Base-by-base conservation (phyloP, 2,797 vertebrate genomes). In the Anniella stebbinsi region DNA sequence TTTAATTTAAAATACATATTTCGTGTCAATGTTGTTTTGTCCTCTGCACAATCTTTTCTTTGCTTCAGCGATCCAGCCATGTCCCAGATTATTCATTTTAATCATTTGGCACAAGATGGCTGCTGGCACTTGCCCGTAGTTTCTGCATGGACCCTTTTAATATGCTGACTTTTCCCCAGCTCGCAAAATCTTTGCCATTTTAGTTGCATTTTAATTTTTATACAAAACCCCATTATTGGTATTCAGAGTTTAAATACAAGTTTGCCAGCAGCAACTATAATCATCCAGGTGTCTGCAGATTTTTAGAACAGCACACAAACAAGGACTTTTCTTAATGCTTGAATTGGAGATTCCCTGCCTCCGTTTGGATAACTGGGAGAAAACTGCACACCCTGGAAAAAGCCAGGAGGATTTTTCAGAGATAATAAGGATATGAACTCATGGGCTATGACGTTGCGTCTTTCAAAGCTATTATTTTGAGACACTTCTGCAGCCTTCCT, bases 401-500 rank as follows among this genome's bases (percentile, higher is more conserved):
- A n/a, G 38, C 51, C 36, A 80, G 51, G 7, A 28, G 10, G 3
- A 36, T 38, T 86, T 83, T 69, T 38, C 13, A 87, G 72, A 54
- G 85, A 87, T 66, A 81, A 51, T 85, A n/a, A 33, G 57, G n/a
- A 57, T 38, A 76, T 83, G 70, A 75, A 77, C 11, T 15, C 86
- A 91, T 86, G 84, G 69, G 15, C 87, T 51, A 85, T 88, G 28
- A 38, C n/a, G 86, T 1, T 25, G 87, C 48, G 88, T 41, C 0
- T 88, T 76, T 11, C 21, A 92, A 63, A 90, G 63, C 57, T 76
- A 90, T 90, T 83, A 77, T 81, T 94, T 84, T 89, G 38, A 86
- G 82, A 87, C 80, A 80, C 88, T 92, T 93, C 80, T 91, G 57
- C 84, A 88, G 88, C 60, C 88, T 93, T 93, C 78, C 41, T 57